Conservation (phyloP, 2,888 invertebrate genomes). For the Thymelicus acteon region DNA sequence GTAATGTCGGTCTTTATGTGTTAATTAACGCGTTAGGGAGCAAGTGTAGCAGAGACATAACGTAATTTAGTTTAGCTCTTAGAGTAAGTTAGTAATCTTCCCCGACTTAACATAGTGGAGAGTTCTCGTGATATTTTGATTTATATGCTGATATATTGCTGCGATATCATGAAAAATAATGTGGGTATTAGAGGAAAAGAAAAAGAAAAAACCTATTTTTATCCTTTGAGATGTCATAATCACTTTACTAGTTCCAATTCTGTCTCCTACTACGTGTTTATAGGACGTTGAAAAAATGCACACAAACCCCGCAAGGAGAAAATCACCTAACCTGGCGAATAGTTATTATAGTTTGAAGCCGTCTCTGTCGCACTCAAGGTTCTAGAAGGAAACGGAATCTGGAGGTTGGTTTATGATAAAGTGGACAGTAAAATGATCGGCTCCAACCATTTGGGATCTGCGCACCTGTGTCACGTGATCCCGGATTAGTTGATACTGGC, state of each 20-base stretch:
- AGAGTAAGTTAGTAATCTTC: too few species aligned
- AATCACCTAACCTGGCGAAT: conserved; percentile 17
- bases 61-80: too few species aligned
- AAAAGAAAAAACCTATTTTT: too few species aligned
- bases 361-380: conserved; percentile 8
- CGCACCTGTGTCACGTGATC: conserved; percentile 44
- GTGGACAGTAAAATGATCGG: conserved; percentile 39
- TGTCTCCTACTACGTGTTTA: neutral
- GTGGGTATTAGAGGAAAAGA: too few species aligned
- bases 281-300: neutral
- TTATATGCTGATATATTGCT: too few species aligned
- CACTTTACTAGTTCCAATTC: too few species aligned
- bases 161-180: too few species aligned
- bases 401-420: conserved; percentile 33
- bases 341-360: conserved; percentile 32
- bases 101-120: neutral
- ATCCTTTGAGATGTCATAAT: too few species aligned
- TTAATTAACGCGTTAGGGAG: too few species aligned
- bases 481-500: conserved; percentile 48
- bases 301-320: neutral
- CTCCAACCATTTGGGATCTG: conserved; percentile 35
- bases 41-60: too few species aligned
- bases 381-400: neutral
- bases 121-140: too few species aligned
- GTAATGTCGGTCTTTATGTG: too few species aligned